A percentile compares a stretch with the other conserved stretches of the same genome.
Evolutionary conservation across 2,797 vertebrate genomes (phyloP).

Genomic region (Gambelia wislizenii): DNA sequence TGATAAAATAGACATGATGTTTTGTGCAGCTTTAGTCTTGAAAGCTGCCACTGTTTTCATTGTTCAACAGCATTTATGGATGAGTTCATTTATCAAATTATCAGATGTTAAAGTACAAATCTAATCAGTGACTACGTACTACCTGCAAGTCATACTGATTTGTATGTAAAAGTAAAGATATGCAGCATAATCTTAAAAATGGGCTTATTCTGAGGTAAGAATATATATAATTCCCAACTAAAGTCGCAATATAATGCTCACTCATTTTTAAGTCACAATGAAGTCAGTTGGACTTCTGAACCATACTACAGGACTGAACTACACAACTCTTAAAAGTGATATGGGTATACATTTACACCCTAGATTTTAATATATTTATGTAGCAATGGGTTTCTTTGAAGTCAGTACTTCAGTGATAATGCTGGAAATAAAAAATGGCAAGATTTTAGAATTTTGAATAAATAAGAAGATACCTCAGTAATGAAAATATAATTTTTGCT

Average conservation of each 20-base stretch:
- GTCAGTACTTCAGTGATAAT: slow-evolving; percentile 66
- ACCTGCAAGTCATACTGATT: neutral
- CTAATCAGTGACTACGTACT: slow-evolving; percentile 32
- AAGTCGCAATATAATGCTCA: neutral
- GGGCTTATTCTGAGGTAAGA: neutral
- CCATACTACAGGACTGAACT: neutral
- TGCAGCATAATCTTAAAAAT: neutral
- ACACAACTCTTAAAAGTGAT: neutral
- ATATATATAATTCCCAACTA: neutral
- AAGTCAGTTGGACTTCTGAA: neutral
- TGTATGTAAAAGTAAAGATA: neutral
- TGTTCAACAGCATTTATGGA: slow-evolving; percentile 52
- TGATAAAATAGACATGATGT: neutral
- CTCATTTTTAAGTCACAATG: neutral
- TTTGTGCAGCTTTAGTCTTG: slow-evolving; percentile 1
- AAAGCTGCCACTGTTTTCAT: slow-evolving; percentile 23
- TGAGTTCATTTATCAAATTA: slow-evolving; percentile 36
- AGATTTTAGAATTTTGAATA: slow-evolving; percentile 21
- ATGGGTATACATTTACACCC: neutral
- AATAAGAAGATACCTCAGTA: slow-evolving; percentile 62
- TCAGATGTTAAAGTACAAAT: slow-evolving; percentile 32
- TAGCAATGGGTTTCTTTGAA: slow-evolving; percentile 60
- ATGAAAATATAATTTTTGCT: slow-evolving; percentile 47
- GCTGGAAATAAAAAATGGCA: slow-evolving; percentile 54
- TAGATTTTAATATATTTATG: neutral